Percentiles rank a stretch among this genome's conserved stretches.
These are phyloP conservation scores for Genyomyrus donnyi DNA, from an alignment of 2,113 vertebrate species.

Conservation along the genomic window DNA sequence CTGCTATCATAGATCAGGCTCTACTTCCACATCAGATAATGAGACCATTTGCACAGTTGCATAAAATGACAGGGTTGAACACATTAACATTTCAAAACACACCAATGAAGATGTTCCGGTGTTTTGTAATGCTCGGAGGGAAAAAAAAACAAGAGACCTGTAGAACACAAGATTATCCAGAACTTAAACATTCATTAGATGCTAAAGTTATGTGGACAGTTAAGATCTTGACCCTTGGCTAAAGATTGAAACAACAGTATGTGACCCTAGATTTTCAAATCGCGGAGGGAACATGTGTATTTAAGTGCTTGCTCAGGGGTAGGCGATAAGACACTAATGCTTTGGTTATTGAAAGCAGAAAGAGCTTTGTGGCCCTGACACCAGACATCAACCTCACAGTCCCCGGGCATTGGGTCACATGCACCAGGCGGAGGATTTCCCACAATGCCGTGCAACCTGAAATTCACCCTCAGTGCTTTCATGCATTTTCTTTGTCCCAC, in stretches of 20 bases:
- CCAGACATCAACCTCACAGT: not conserved
- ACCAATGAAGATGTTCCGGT: not conserved
- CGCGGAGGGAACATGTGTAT: not conserved
- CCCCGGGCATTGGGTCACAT: not conserved
- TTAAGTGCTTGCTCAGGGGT: not conserved
- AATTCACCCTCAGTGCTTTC: not conserved
- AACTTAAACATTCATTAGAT: not conserved
- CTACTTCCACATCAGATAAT: not conserved
- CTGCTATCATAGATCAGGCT: constrained; percentile 13
- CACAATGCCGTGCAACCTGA: not conserved
- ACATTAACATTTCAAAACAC: not conserved
- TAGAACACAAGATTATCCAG: not conserved
- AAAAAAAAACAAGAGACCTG: not conserved
- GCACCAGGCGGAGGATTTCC: not conserved
- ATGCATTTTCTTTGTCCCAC: constrained; percentile 5
- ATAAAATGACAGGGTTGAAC: not conserved
- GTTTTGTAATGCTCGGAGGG: not conserved
- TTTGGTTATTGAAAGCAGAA: not conserved
- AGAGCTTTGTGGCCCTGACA: not conserved
- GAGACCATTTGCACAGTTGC: not conserved
- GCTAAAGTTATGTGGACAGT: not conserved
- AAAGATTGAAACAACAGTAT: not conserved
- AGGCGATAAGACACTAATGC: not conserved
- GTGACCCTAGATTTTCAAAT: not conserved
- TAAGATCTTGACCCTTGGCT: not conserved